These are phyloP conservation scores for Clupea harengus DNA, from an alignment of 2,113 vertebrate genomes.

Conservation along the genomic window DNA sequence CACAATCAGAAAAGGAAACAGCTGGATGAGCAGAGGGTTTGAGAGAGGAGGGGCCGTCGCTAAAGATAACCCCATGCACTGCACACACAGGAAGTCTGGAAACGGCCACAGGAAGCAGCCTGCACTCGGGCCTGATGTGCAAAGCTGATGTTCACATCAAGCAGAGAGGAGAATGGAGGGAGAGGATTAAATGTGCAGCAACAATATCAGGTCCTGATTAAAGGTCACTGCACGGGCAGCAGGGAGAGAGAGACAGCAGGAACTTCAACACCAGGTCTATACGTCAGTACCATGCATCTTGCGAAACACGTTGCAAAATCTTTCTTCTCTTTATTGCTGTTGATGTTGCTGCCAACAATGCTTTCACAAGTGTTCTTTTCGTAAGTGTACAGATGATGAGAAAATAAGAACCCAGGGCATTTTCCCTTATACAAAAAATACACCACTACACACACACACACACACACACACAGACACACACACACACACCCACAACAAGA, in stretches of 20 bases:
- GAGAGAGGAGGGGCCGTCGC: conserved; percentile 41
- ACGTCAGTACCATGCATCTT: conserved; percentile 17
- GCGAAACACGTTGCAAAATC: conserved; percentile 47
- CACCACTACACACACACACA: not conserved
- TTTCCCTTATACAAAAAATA: not conserved
- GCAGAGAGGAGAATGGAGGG: not conserved
- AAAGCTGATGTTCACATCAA: conserved; percentile 46
- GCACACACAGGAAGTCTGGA: conserved; percentile 64
- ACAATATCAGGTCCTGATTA: not conserved
- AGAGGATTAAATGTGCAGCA: not conserved
- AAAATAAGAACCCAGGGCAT: not conserved
- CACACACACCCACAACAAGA: conserved; percentile 22
- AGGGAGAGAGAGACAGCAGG: too few relatives aligned
- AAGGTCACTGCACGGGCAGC: not conserved
- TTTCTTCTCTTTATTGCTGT: conserved; percentile 27
- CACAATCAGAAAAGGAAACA: conserved; percentile 66
- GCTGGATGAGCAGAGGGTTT: conserved; percentile 56
- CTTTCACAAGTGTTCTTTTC: conserved; percentile 39
- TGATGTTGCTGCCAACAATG: conserved; percentile 22
- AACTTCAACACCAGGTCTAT: not conserved
- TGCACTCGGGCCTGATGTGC: conserved; percentile 40
- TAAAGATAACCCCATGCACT: conserved; percentile 66
- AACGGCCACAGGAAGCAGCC: conserved; percentile 64
- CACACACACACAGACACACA: conserved; percentile 20
- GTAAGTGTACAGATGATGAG: conserved; percentile 16